A percentile compares a stretch with the other conserved stretches of the same genome.
phyloP scores from a whole-genome alignment of 2,797 vertebrate genomes.

The Pangasius larnaudii region DNA sequence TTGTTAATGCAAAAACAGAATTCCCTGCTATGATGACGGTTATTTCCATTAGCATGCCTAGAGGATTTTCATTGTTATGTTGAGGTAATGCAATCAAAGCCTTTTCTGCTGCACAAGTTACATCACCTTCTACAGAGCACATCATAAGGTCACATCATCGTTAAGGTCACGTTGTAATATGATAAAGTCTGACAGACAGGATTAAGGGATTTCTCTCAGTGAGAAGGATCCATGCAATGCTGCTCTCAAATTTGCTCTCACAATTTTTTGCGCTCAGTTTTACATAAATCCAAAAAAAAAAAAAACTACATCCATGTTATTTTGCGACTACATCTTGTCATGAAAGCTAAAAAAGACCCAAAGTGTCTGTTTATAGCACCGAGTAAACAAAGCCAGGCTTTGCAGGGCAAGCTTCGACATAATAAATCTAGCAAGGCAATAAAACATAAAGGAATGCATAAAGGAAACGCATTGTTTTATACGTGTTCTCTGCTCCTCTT shows the following conservation, averaged over 20 bases:
- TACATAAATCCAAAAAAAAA: no score
- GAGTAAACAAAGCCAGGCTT: slow-evolving; percentile 33
- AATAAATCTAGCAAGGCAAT: slow-evolving; percentile 34
- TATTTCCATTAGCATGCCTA: neutral
- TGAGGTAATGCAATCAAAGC: neutral
- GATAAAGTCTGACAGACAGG: neutral
- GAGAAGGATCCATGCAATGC: neutral
- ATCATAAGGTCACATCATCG: neutral
- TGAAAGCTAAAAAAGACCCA: neutral
- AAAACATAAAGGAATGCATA: slow-evolving; percentile 48
- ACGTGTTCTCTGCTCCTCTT: slow-evolving; percentile 36
- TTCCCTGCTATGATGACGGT: neutral
- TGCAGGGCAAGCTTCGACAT: slow-evolving; percentile 25
- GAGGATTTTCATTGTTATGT: neutral
- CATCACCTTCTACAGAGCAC: neutral
- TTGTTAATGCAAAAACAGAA: neutral
- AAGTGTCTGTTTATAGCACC: neutral
- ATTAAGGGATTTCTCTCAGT: neutral
- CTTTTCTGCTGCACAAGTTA: neutral
- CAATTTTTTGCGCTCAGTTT: no score
- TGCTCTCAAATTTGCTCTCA: neutral
- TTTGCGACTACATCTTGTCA: no score
- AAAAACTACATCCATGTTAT: no score
- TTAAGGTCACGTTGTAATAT: neutral
- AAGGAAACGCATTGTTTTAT: slow-evolving; percentile 46